phyloP scores from a whole-genome alignment of 1,140 invertebrate species.

The Drosophila kanapiae region DNA sequence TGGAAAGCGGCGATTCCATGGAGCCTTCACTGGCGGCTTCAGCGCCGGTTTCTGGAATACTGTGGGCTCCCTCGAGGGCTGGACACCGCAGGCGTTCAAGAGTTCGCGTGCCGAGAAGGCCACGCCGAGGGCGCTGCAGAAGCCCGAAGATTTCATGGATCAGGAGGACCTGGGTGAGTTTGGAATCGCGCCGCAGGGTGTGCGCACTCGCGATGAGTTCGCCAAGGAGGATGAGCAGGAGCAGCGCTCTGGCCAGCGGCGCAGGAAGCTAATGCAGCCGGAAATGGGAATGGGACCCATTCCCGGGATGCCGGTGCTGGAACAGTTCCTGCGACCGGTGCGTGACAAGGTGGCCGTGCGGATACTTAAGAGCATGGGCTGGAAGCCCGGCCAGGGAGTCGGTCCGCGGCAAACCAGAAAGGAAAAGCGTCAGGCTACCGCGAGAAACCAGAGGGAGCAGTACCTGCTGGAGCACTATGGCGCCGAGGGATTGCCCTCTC shows the following conservation, averaged over 20 bases:
- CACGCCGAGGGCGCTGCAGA: slow-evolving; percentile 85
- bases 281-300: slow-evolving; percentile 88
- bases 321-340: slow-evolving; percentile 91
- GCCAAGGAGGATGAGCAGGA: slow-evolving; percentile 86
- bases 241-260: slow-evolving; percentile 69
- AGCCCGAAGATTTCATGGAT: slow-evolving; percentile 99
- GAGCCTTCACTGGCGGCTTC: slow-evolving; percentile 99
- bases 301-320: slow-evolving; percentile 91
- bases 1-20: slow-evolving; percentile 97
- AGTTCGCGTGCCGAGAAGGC: slow-evolving; percentile 93
- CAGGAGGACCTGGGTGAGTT: slow-evolving; percentile 97
- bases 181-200: slow-evolving; percentile 96
- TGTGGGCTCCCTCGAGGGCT: slow-evolving; percentile 98
- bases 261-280: slow-evolving; percentile 85
- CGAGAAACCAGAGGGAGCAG: slow-evolving; percentile 69
- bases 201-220: slow-evolving; percentile 93
- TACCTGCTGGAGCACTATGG: slow-evolving; percentile 79
- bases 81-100: slow-evolving; percentile 95
- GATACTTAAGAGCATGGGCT: slow-evolving; percentile 94
- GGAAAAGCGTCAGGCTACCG: slow-evolving; percentile 83
- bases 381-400: slow-evolving; percentile 96
- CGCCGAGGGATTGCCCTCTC: slow-evolving; percentile 47
- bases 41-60: slow-evolving; percentile 99
- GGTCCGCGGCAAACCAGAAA: slow-evolving; percentile 89
- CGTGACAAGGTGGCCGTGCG: slow-evolving; percentile 95